Base-by-base conservation (phyloP, 2,113 vertebrate genomes). In the Amia ocellicauda region DNA sequence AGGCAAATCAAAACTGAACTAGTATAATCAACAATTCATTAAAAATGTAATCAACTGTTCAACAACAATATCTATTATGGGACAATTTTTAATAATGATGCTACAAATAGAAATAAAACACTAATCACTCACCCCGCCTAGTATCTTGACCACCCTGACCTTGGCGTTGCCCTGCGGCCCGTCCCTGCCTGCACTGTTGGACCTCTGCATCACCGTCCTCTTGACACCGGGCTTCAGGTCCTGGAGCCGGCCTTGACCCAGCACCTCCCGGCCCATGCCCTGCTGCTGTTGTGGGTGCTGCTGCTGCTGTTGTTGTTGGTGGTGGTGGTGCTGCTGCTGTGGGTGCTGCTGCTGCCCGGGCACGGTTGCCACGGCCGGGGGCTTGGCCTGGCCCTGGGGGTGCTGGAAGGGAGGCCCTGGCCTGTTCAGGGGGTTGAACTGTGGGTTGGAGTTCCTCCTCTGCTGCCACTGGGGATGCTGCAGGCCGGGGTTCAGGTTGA, bases 161-260 rank as follows among this genome's bases (percentile, higher is more conserved):
- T 99, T 99, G 74, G 91, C 87, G 51, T 90, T 87, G 68, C 89
- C 78, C 73, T 89, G 93, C 4, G 88, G 89, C 60, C 76, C 83
- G 2, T 94, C 91, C 2, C 80, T 71, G 40, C 78, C 78, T 20
- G 72, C 70, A 61, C 82, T 91, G 83, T 83, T 93, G 60, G 88
- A 74, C 50, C 97, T 86, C 82, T 99, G 96, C 92, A 97, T 95
- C 66, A 99, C 95, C 40, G 97, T 98, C 79, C 97, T 90, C 82
- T 99, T 99, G 62, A 91, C 71, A 0, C 88, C 93, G 0, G 87
- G 79, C 76, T 90, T 93, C 64, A 73, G 62, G 36, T 91, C 91
- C 70, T 84, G 89, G 64, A 82, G 70, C 69, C 85, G 83, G 49
- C 73, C 74, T 65, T 81, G 85, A 3, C 81, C 69, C 0, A 81